Evolutionary conservation across 2,113 vertebrate genomes (phyloP).

Genomic region (Antechinus stuartii): DNA sequence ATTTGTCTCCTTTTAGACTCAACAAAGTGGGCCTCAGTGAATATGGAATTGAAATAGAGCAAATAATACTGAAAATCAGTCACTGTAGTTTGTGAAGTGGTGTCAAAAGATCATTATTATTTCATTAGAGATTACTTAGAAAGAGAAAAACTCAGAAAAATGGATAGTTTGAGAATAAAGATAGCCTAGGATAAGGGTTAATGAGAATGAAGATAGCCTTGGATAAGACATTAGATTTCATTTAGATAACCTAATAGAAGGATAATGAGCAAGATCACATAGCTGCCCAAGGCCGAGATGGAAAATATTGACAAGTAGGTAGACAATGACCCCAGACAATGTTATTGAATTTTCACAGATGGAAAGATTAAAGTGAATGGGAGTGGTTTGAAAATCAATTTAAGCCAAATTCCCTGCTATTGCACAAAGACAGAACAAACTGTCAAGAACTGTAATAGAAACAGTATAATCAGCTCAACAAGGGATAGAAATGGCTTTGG

Average conservation of each 20-base stretch:
- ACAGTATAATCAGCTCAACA: not conserved
- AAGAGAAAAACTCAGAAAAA: not conserved
- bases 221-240: constrained; percentile 1
- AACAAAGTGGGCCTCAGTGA: not conserved
- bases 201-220: not conserved
- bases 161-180: constrained; percentile 9
- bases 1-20: not conserved
- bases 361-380: not conserved
- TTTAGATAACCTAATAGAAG: constrained; percentile 29
- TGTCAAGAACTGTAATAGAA: not conserved
- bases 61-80: not conserved
- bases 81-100: not conserved
- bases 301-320: not conserved
- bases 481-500: constrained; percentile 4
- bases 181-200: constrained; percentile 5
- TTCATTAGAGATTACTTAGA: not conserved
- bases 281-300: not conserved
- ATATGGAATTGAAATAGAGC: not conserved
- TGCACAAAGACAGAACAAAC: constrained; percentile 4
- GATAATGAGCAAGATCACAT: not conserved
- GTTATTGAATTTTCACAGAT: fast-evolving
- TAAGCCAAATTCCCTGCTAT: not conserved
- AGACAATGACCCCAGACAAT: not conserved
- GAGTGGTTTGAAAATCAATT: not conserved
- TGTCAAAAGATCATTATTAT: not conserved